phyloP scores from a whole-genome alignment of 2,888 invertebrate genomes.

The Andrena bicolor region DNA sequence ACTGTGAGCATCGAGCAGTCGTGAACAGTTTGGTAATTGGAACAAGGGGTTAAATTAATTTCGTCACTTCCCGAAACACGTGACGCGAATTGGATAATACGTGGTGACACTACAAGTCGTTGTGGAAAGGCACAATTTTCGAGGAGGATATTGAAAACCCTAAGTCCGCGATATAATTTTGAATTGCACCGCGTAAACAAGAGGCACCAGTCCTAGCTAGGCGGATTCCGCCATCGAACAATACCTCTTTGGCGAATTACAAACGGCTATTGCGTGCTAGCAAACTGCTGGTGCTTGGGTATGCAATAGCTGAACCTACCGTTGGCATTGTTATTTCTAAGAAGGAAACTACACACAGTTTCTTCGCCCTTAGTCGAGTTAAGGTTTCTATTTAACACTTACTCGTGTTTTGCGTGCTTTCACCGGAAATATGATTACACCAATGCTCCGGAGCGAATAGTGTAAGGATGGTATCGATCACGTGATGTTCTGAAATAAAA shows the following conservation, averaged over 20 bases:
- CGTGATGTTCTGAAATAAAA: not conserved
- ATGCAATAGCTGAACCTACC: slow-evolving; percentile 74
- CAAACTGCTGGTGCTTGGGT: slow-evolving; percentile 75
- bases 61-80: slow-evolving; percentile 22
- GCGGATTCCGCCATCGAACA: slow-evolving; percentile 77
- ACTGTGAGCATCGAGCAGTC: too few relatives aligned
- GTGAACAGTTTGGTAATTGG: slow-evolving; percentile 5
- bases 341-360: slow-evolving; percentile 45
- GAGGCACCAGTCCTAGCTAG: slow-evolving; percentile 67
- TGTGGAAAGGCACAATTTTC: slow-evolving; percentile 24
- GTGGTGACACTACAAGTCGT: slow-evolving; percentile 27
- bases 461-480: not conserved
- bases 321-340: slow-evolving; percentile 66
- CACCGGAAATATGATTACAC: not conserved
- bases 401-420: slow-evolving; percentile 22
- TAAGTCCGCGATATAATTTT: slow-evolving; percentile 75
- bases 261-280: slow-evolving; percentile 69
- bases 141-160: slow-evolving; percentile 46
- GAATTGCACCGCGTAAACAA: slow-evolving; percentile 81
- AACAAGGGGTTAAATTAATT: not conserved
- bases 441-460: not conserved
- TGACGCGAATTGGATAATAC: not conserved
- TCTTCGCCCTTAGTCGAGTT: slow-evolving; percentile 45
- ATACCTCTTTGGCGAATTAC: slow-evolving; percentile 79
- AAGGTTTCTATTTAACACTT: slow-evolving; percentile 48